Conservation (phyloP, 2,888 invertebrate species). For the Dicycla oo region DNA sequence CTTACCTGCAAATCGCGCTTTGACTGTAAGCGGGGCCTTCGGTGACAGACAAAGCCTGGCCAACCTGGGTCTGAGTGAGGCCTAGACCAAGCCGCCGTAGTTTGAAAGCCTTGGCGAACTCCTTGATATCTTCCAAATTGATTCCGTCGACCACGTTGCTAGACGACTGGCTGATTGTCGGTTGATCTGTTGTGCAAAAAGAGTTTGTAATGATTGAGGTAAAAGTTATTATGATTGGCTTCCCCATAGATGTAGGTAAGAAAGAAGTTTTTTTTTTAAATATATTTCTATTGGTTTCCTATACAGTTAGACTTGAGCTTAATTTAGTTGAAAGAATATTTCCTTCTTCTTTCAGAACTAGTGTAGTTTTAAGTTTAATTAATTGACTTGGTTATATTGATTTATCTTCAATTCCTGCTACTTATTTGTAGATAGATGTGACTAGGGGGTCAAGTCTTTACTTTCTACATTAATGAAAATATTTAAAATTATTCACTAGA, state of each 20-base stretch:
- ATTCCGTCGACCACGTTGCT: conserved; percentile 99
- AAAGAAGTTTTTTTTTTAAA: too few species aligned
- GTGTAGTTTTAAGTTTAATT: neutral
- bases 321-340: too few species aligned
- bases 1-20: conserved; percentile 99
- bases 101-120: conserved; percentile 99
- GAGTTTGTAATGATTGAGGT: conserved; percentile 23
- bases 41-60: conserved; percentile 98
- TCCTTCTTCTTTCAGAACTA: neutral
- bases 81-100: conserved; percentile 97
- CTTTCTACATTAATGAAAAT: neutral
- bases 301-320: neutral
- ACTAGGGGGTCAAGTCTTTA: neutral
- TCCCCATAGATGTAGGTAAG: neutral
- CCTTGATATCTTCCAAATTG: conserved; percentile 99
- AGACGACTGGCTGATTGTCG: conserved; percentile 97
- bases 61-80: conserved; percentile 98
- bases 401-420: neutral
- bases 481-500: neutral
- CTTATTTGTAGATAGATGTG: neutral
- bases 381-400: neutral
- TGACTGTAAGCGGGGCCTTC: conserved; percentile 99
- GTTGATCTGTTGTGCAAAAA: conserved; percentile 92
- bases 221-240: neutral
- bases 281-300: too few species aligned